Conservation (phyloP, 2,797 vertebrate species). For the Morus bassanus region DNA sequence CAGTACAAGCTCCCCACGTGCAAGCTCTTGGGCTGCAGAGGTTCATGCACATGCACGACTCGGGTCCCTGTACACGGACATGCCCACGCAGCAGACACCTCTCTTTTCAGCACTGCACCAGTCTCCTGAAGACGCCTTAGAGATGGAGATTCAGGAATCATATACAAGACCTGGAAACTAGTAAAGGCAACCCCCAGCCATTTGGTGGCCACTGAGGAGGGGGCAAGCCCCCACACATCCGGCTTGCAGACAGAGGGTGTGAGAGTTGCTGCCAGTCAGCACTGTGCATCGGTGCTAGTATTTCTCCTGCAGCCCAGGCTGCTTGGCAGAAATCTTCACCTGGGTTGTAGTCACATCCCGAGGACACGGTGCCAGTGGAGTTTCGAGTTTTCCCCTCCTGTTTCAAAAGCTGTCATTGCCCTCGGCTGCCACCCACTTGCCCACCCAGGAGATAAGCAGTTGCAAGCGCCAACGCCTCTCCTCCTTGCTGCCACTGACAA, state of each 20-base stretch:
- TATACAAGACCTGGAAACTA: not conserved
- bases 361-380: not conserved
- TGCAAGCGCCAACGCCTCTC: rapidly evolving
- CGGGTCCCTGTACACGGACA: rapidly evolving
- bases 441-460: not conserved
- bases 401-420: not conserved
- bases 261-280: not conserved
- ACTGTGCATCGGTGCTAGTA: not conserved
- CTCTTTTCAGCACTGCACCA: not conserved
- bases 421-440: not conserved
- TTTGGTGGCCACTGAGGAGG: not conserved
- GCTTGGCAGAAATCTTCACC: not conserved
- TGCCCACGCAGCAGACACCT: rapidly evolving
- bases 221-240: rapidly evolving
- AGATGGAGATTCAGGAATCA: not conserved
- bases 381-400: not conserved
- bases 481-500: not conserved
- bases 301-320: not conserved
- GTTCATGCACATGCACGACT: not conserved
- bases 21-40: not conserved
- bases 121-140: not conserved
- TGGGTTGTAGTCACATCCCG: not conserved
- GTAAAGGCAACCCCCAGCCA: not conserved
- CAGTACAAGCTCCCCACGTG: not conserved
- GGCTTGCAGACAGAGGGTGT: not conserved